Base-by-base conservation (phyloP, 2,113 vertebrate genomes). In the Corythoichthys intestinalis region DNA sequence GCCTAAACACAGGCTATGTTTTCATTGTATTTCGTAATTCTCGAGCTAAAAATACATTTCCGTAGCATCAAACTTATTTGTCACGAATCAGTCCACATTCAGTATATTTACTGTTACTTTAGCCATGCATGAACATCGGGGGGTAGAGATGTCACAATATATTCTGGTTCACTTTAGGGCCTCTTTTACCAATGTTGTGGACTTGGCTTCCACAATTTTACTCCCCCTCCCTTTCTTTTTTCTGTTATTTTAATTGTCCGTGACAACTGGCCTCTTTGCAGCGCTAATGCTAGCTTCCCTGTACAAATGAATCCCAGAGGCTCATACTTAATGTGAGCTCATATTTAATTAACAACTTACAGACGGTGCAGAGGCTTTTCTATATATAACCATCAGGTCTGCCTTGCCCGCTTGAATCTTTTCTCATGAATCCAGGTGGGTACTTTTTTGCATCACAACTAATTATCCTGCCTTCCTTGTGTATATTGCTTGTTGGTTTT, bases 291-390 rank as follows among this genome's bases (percentile, higher is more conserved):
- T 13, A 34, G 28, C 28, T 11, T 4, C 8, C 54, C 60, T 34
- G 38, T 47, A 15, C 61, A 63, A 48, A 63, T 63, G 20, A 73
- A 56, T 75, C 74, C 70, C 57, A 68, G 53, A 54, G 74, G 60
- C 60, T 71, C 60, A 47, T 67, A 67, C 83, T 86, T 73, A 77
- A 70, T 78, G 60, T 72, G 76, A 83, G 83, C 83, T 88, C 74
- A 81, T 88, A 73, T 87, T 85, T 89, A 85, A 88, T 88, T 84
- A 84, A 89, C 53, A 71, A 73, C 67, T 77, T 83, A 76, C 69
- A 59, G 20, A 82, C 79, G 73, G 78, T 71, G 56, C 58, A 56
- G 77, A 70, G 64, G 34, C 37, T 41, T 14, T 39, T 9, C 65
- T 83, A 84, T 85, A 83, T 75, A 75, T 84, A 84, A 62, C 77